Base-by-base conservation (phyloP, 2,113 vertebrate genomes). In the Podocnemis expansa region DNA sequence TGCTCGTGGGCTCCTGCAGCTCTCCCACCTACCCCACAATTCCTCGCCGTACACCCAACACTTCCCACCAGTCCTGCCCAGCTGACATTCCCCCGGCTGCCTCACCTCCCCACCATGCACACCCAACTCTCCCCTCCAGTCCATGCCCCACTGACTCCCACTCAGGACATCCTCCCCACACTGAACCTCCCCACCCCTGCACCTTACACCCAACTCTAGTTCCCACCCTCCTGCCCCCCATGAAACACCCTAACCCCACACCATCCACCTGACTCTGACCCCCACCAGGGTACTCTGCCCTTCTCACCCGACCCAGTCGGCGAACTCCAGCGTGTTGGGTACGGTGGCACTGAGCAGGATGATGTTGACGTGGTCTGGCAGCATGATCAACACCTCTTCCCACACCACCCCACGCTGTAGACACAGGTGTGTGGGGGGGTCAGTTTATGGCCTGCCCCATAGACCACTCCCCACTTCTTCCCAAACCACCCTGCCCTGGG, bases 331-430 rank as follows among this genome's bases (percentile, higher is more conserved):
- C 27, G 99, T 98, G 1, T 99, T 99, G 82, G 99, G 99, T 52
- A 99, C 99, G 0, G 99, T 99, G 89, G 99, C 99, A 8, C 99
- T 99, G 24, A 99, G 98, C 43, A 99, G 98, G 89, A 99, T 99
- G 95, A 99, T 99, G 83, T 99, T 98, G 87, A 99, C 99, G 5
- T 99, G 99, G 76, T 99, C 98, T 0, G 99, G 99, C 4, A 99
- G 98, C 99, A 99, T 99, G 89, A 99, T 99, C 54, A 99, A 96
- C 73, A 99, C 99, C 91, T 99, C 99, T 96, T 99, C 99, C 99
- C 99, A 99, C 45, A 99, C 99, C 6, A 99, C 99, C 2, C 99
- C 99, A 17, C 99, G 98, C 99, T 99, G 95, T 84, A 75, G 67
- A 58, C 41, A 86, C 78, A 80, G 56, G 87, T n/a, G 58, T 12